Evolutionary conservation across 2,888 invertebrate genomes (phyloP), one percentile per base, ranked within the genome.

Genomic region (Auanema freiburgensis): DNA sequence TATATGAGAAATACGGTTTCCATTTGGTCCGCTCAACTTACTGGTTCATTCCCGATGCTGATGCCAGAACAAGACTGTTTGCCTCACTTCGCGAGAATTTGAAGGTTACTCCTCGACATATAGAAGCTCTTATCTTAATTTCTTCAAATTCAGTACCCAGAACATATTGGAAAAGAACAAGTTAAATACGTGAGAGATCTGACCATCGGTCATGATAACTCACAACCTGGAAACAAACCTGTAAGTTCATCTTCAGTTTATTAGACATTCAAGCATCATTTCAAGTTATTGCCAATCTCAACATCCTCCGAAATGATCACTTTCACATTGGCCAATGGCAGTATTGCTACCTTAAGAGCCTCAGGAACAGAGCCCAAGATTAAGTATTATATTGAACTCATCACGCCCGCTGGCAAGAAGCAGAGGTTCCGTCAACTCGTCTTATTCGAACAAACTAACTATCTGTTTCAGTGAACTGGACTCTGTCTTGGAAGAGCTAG

Each of bases 361-460:
- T 95, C 95, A 84, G 98, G 98, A 52, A 99, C 98, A 0, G 98
- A 99, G 85, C 98, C 98, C 49, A 99, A 99, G 85, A 89, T 99
- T 79, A 99, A 99, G 87, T 99, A 95, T 86, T 99, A 99, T 86
- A 91, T 92, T 0, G 98, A 96, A 85, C 87, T 93, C 62, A 78
- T 70, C 53, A 83, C 83, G 2, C 71, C 76, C 4, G 79, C 83
- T 2, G 83, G 82, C 65, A 81, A 77, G 50, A 74, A 75, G 1
- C 65, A 77, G 43, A 66, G 55, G 69, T 68, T 12, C n/a, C n/a
- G 8, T 52, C n/a, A 52, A 3, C 11, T 24, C 4, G 6, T 3
- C n/a, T n/a, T 2, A 5, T 5, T 59, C 59, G 2, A 40, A 12
- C 0, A 11, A 59, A 42, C 6, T 57, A 52, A 25, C 21, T 53